Evolutionary conservation across 2,797 vertebrate genomes (phyloP).

Genomic region (Synaphobranchus kaupii): DNA sequence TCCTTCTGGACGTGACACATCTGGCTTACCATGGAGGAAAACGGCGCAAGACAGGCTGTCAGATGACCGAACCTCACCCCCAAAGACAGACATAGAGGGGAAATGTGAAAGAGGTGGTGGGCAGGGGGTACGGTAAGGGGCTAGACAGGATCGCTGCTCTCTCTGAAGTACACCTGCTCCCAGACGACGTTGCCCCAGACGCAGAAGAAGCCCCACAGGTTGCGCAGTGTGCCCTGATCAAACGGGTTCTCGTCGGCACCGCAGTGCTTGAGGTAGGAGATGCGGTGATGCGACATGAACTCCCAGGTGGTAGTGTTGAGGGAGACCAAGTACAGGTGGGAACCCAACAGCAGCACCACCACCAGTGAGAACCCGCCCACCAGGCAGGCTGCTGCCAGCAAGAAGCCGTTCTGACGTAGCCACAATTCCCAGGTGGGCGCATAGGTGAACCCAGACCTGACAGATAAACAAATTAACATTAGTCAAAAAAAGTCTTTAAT

Average conservation of each 20-base stretch:
- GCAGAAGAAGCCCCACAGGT: conserved; percentile 93
- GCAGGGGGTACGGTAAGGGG: background rate
- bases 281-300: conserved; percentile 91
- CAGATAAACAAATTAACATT: background rate
- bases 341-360: conserved; percentile 82
- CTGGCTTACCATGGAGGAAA: background rate
- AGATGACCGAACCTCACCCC: background rate
- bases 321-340: conserved; percentile 90
- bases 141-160: conserved; percentile 73
- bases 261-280: conserved; percentile 89
- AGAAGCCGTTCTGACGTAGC: conserved; percentile 76
- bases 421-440: conserved; percentile 76
- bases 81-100: background rate
- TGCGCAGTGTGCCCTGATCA: conserved; percentile 82
- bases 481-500: background rate
- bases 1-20: background rate
- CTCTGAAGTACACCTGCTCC: conserved; percentile 85
- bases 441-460: conserved; percentile 84
- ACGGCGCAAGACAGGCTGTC: background rate
- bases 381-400: conserved; percentile 75
- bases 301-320: conserved; percentile 96
- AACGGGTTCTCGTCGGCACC: conserved; percentile 86
- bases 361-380: conserved; percentile 71
- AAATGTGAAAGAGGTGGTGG: background rate
- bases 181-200: conserved; percentile 78